Conservation (phyloP, 2,888 invertebrate genomes). For the Melangyna quadrimaculata region DNA sequence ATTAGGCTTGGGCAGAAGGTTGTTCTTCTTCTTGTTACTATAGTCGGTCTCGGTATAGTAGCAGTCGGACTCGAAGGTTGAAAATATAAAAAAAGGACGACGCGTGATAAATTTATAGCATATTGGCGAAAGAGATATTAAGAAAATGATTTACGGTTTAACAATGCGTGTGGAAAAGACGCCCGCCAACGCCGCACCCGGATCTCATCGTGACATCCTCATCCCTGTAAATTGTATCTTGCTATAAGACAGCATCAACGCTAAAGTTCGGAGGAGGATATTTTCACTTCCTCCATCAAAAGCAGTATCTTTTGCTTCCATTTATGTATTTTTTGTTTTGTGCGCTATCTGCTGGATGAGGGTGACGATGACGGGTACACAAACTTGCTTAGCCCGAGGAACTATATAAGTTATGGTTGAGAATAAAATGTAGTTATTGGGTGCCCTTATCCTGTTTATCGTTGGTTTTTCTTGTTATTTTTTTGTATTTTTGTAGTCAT, state of each 20-base stretch:
- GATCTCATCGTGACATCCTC: conserved; percentile 49
- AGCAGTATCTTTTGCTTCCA: conserved; percentile 4
- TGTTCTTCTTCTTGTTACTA: background rate
- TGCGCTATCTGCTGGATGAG: background rate
- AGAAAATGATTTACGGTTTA: conserved; percentile 66
- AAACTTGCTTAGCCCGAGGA: conserved; percentile 61
- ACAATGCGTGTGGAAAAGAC: conserved; percentile 56
- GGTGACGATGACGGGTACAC: conserved; percentile 46
- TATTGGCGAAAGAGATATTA: conserved; percentile 71
- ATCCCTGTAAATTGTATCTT: conserved; percentile 44
- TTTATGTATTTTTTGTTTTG: background rate
- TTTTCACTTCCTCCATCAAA: conserved; percentile 16
- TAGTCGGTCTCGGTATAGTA: background rate
- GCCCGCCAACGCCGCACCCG: conserved; percentile 48
- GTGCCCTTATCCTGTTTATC: conserved; percentile 56
- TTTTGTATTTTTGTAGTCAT: background rate
- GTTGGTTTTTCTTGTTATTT: background rate
- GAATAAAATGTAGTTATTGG: conserved; percentile 71
- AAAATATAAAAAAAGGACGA: conserved; percentile 43
- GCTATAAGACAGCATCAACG: background rate
- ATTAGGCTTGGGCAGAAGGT: conserved; percentile 6
- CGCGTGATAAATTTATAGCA: conserved; percentile 70
- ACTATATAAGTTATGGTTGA: conserved; percentile 67
- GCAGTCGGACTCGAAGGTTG: background rate
- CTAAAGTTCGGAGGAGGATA: conserved; percentile 26